A percentile compares a stretch with the other conserved stretches of the same genome.
phyloP scores from a whole-genome alignment of 35 echinoderm and acorn worm genomes.

The Diadema setosum region DNA sequence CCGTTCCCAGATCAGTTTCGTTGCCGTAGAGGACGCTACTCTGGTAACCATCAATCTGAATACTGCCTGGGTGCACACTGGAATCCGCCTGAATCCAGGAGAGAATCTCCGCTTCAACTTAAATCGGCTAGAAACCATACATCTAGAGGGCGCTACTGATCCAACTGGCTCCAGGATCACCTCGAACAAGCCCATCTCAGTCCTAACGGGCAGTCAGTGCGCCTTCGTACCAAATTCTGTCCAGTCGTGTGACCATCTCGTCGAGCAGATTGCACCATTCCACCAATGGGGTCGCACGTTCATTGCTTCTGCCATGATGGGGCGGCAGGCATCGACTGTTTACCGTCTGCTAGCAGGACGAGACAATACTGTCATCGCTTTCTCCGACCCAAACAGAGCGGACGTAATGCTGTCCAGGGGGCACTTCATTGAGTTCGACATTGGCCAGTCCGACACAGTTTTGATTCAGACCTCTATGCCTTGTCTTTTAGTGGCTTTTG shows the following conservation, averaged over 20 bases:
- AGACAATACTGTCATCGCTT: background rate
- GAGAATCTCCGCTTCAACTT: background rate
- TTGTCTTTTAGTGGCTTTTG: slow-evolving; percentile 7
- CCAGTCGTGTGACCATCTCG: slow-evolving; percentile 37
- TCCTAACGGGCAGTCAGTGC: slow-evolving; percentile 32
- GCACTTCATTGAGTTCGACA: slow-evolving; percentile 23
- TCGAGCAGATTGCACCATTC: slow-evolving; percentile 57
- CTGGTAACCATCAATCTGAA: background rate
- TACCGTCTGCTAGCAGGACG: slow-evolving; percentile 9
- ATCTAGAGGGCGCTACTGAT: slow-evolving; percentile 8
- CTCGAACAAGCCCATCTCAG: slow-evolving; percentile 54
- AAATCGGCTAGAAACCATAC: slow-evolving; percentile 15
- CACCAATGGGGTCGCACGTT: slow-evolving; percentile 36
- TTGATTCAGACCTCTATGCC: slow-evolving; percentile 22
- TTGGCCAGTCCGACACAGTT: background rate
- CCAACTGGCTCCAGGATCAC: slow-evolving; percentile 27
- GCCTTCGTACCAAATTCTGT: background rate
- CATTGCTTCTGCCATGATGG: slow-evolving; percentile 9
- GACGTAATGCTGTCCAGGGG: background rate
- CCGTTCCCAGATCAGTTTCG: slow-evolving; percentile 33
- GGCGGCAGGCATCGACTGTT: background rate
- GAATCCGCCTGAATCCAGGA: background rate
- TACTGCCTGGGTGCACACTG: background rate
- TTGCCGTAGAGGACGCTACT: slow-evolving; percentile 42
- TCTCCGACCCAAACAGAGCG: background rate